Conservation (phyloP, 2,888 invertebrate species). For the Drosophila histrio region DNA sequence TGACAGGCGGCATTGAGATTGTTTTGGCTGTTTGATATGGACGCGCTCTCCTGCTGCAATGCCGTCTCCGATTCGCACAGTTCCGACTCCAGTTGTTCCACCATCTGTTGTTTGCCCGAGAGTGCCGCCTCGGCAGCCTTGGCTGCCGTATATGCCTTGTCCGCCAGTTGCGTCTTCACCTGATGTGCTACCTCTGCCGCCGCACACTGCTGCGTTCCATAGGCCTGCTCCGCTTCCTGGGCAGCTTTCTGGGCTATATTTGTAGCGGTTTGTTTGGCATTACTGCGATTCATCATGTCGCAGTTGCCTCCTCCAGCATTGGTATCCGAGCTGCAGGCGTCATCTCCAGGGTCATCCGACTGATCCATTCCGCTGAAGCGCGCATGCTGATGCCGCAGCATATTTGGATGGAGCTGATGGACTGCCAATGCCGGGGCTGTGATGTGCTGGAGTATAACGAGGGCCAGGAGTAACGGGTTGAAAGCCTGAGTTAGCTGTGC, state of each 20-base stretch:
- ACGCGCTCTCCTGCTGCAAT: slow-evolving; percentile 86
- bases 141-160: slow-evolving; percentile 89
- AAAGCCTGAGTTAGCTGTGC: slow-evolving; percentile 30
- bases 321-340: not conserved
- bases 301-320: not conserved
- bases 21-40: slow-evolving; percentile 86
- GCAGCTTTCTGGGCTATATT: slow-evolving; percentile 90
- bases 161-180: slow-evolving; percentile 89
- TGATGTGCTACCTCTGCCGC: slow-evolving; percentile 90
- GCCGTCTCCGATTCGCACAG: slow-evolving; percentile 87
- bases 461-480: slow-evolving; percentile 13
- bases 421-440: not conserved
- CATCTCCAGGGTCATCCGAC: slow-evolving; percentile 3
- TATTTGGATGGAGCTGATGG: not conserved
- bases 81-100: slow-evolving; percentile 88
- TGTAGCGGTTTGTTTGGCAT: slow-evolving; percentile 85
- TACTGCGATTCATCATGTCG: not conserved
- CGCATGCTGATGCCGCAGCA: not conserved
- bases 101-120: slow-evolving; percentile 88
- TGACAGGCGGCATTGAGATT: slow-evolving; percentile 87
- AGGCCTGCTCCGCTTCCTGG: slow-evolving; percentile 85
- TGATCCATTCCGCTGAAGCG: not conserved
- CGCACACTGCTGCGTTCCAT: slow-evolving; percentile 86
- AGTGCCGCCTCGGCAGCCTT: slow-evolving; percentile 90
- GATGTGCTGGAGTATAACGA: slow-evolving; percentile 20